Evolutionary conservation across 2,888 invertebrate genomes (phyloP).

Genomic region (Apamea crenata): DNA sequence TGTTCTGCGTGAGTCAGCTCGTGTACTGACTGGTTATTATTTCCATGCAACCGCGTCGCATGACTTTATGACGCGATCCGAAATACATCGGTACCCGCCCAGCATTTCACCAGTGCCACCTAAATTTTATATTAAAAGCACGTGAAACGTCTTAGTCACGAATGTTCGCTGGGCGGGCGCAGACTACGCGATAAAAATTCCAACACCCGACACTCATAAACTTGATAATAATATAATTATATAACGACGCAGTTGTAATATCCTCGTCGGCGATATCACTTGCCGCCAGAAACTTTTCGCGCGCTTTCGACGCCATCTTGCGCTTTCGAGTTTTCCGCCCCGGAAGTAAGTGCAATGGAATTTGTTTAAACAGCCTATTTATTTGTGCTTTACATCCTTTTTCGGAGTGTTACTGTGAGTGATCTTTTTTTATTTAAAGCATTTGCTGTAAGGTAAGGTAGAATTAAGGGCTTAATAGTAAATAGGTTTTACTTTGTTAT

Average conservation of each 20-base stretch:
- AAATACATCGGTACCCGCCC: slow-evolving; percentile 82
- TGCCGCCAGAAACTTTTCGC: slow-evolving; percentile 76
- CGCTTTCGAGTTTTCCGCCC: slow-evolving; percentile 70
- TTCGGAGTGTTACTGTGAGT: slow-evolving; percentile 71
- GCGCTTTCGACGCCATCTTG: slow-evolving; percentile 83
- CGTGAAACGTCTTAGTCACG: slow-evolving; percentile 86
- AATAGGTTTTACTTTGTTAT: slow-evolving; percentile 29
- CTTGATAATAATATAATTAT: slow-evolving; percentile 69
- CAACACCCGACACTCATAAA: slow-evolving; percentile 75
- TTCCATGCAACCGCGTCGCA: slow-evolving; percentile 75
- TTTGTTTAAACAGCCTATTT: slow-evolving; percentile 70
- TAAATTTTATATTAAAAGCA: slow-evolving; percentile 86
- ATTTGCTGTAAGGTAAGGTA: slow-evolving; percentile 61
- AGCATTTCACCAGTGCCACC: slow-evolving; percentile 81
- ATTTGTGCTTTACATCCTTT: slow-evolving; percentile 63
- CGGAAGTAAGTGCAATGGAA: slow-evolving; percentile 83
- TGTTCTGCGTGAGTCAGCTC: slow-evolving; percentile 61
- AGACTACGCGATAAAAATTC: slow-evolving; percentile 82
- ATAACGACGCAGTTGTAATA: slow-evolving; percentile 67
- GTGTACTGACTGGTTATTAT: slow-evolving; percentile 66
- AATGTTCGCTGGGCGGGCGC: slow-evolving; percentile 82
- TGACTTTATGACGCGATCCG: slow-evolving; percentile 80
- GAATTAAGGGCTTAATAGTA: slow-evolving; percentile 39
- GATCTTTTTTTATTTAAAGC: slow-evolving; percentile 44
- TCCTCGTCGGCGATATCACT: slow-evolving; percentile 60